Percentiles rank a stretch among this genome's conserved stretches.
Evolutionary conservation across 2,888 invertebrate species (phyloP).

Genomic region (Watsonalla binaria): DNA sequence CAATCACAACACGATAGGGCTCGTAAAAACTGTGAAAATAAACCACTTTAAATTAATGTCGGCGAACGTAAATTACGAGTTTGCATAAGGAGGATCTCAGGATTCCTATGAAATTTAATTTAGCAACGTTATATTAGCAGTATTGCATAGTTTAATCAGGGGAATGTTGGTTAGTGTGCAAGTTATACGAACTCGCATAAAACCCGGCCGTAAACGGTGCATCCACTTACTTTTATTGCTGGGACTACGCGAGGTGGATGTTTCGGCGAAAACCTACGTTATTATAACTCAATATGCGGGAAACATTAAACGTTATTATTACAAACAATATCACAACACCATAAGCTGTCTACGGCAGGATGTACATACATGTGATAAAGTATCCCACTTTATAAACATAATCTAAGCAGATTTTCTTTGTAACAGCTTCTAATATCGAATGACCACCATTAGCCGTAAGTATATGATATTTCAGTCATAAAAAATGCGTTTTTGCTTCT

Average conservation of each 20-base stretch:
- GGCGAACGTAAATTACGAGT: constrained; percentile 36
- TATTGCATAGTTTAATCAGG: constrained; percentile 55
- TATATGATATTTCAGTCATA: no score
- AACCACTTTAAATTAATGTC: constrained; percentile 48
- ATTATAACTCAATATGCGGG: constrained; percentile 41
- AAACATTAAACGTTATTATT: not conserved
- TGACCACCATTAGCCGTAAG: no score
- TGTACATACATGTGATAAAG: no score
- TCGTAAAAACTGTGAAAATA: constrained; percentile 39
- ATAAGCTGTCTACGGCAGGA: no score
- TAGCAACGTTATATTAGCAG: constrained; percentile 42
- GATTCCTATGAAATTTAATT: constrained; percentile 52
- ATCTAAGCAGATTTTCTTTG: no score
- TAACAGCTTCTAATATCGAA: no score
- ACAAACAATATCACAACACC: not conserved
- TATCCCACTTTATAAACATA: no score
- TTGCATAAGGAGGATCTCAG: constrained; percentile 31
- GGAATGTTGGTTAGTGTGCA: constrained; percentile 34
- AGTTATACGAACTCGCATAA: constrained; percentile 61
- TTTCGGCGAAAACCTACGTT: constrained; percentile 42
- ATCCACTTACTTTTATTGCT: constrained; percentile 63
- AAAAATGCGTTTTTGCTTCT: no score
- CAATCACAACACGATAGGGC: constrained; percentile 38
- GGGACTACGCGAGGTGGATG: constrained; percentile 30
- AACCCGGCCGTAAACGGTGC: constrained; percentile 54